Percentiles rank a stretch among this genome's conserved stretches.
Evolutionary conservation across 2,113 vertebrate genomes (phyloP).

Genomic region (Puma concolor): DNA sequence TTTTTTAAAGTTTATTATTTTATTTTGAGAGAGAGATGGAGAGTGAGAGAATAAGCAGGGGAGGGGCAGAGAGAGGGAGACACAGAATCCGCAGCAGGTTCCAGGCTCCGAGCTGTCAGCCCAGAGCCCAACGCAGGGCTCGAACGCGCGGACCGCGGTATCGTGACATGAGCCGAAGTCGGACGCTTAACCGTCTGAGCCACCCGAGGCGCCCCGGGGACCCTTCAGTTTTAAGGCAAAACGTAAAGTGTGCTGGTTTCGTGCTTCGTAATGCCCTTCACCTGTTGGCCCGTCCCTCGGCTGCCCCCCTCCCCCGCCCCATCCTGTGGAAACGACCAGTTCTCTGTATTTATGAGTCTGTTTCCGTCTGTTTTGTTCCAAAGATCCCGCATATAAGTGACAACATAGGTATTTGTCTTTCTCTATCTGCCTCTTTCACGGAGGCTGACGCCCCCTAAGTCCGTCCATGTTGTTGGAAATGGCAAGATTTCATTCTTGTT

Average conservation of each 20-base stretch:
- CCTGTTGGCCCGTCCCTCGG: too few relatives aligned
- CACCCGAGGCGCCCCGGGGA: too few relatives aligned
- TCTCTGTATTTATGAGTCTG: background rate
- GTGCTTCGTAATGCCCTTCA: too few relatives aligned
- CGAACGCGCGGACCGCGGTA: fast-evolving
- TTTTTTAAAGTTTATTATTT: too few relatives aligned
- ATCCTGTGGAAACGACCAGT: background rate
- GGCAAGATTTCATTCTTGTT: background rate
- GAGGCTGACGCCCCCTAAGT: background rate
- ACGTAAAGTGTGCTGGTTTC: fast-evolving
- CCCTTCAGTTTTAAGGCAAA: background rate
- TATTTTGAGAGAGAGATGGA: too few relatives aligned
- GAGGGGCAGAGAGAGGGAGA: too few relatives aligned
- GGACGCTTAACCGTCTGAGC: too few relatives aligned
- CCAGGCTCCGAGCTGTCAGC: too few relatives aligned
- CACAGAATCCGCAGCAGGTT: too few relatives aligned
- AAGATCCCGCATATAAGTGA: background rate
- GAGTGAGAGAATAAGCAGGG: too few relatives aligned
- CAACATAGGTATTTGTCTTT: background rate
- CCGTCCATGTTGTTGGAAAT: background rate
- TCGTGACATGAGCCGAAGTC: too few relatives aligned
- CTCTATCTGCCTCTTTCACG: background rate
- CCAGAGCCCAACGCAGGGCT: too few relatives aligned
- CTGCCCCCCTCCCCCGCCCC: background rate
- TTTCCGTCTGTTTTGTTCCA: background rate